Conservation (phyloP, 2,797 vertebrate species). For the Poecile montanus region DNA sequence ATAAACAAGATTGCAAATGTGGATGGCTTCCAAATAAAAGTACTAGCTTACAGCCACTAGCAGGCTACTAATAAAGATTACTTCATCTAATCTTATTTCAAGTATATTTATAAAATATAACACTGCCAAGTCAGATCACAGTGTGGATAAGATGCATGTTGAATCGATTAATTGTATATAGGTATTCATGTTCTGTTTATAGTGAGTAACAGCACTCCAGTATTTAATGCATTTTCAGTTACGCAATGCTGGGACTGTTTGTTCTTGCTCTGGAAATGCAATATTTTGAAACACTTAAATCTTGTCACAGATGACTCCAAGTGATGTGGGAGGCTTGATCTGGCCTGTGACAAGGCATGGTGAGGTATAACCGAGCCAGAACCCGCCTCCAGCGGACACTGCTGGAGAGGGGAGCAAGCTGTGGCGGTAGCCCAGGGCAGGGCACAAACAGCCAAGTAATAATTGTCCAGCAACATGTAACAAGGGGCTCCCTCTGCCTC, state of each 20-base stretch:
- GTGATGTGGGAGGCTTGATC: conserved; percentile 46
- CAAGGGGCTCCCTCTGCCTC: background rate
- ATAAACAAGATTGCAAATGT: conserved; percentile 49
- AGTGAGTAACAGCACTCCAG: conserved; percentile 34
- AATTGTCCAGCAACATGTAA: accelerated
- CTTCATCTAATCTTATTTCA: conserved; percentile 63
- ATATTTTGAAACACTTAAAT: conserved; percentile 70
- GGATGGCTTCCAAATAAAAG: conserved; percentile 63
- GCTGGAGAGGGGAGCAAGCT: background rate
- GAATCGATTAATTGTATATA: conserved; percentile 64
- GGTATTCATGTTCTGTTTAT: conserved; percentile 59
- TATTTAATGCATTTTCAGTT: conserved; percentile 59
- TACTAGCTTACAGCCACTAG: conserved; percentile 46
- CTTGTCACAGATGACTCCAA: conserved; percentile 53
- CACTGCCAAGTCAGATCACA: conserved; percentile 55
- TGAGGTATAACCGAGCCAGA: background rate
- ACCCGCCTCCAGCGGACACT: accelerated
- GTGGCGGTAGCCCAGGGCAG: background rate
- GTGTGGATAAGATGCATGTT: conserved; percentile 29
- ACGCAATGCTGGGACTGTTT: conserved; percentile 52
- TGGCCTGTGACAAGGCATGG: background rate
- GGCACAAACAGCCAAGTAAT: background rate
- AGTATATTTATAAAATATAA: conserved; percentile 59
- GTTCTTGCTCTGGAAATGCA: conserved; percentile 61
- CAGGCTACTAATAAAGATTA: conserved; percentile 62